Evolutionary conservation across 2,797 vertebrate genomes (phyloP).

Genomic region (Notamacropus eugenii): DNA sequence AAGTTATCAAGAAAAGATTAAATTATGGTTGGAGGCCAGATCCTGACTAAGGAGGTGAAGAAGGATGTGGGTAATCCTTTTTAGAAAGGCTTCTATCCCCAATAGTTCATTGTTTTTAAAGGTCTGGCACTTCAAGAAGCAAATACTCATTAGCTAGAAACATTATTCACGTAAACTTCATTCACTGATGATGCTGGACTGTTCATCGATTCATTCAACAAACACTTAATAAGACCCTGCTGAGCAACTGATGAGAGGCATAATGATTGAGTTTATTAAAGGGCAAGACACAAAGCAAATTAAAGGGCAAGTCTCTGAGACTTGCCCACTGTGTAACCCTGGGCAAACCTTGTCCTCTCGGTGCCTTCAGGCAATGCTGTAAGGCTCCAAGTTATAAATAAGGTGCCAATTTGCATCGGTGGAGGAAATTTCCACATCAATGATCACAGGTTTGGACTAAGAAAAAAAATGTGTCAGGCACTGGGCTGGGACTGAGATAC

Average conservation of each 20-base stretch:
- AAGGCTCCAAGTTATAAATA: neutral
- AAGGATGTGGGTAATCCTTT: neutral
- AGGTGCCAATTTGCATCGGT: neutral
- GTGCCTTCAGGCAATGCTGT: neutral
- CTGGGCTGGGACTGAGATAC: neutral
- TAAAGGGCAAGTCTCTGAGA: neutral
- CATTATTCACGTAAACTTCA: neutral
- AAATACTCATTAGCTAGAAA: neutral
- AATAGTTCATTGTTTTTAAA: neutral
- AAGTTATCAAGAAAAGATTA: neutral
- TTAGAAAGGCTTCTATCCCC: neutral
- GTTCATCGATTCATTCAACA: neutral
- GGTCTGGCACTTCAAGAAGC: neutral
- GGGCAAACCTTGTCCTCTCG: neutral
- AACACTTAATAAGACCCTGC: neutral
- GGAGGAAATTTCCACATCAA: neutral
- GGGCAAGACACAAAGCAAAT: neutral
- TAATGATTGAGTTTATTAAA: neutral
- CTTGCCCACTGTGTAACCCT: neutral
- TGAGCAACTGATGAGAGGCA: neutral
- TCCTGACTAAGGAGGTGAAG: neutral
- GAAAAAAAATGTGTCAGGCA: neutral
- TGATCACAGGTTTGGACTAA: neutral
- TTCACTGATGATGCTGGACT: neutral
- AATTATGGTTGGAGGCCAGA: neutral